A percentile compares a stretch with the other conserved stretches of the same genome.
These are phyloP conservation scores for Ailuropoda melanoleuca DNA, from an alignment of 2,113 vertebrate genomes.

Conservation along the genomic window DNA sequence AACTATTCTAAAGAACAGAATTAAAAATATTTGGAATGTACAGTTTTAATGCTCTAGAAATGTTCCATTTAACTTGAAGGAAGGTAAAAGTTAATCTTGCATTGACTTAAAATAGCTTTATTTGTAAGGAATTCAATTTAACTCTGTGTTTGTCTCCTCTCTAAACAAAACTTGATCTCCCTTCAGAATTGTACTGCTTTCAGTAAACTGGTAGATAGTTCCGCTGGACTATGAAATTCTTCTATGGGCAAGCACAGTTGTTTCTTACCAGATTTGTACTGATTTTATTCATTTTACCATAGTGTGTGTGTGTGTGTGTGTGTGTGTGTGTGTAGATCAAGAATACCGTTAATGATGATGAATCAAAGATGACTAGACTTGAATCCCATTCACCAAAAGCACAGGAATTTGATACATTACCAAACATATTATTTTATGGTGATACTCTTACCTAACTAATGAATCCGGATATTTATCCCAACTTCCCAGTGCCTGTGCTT, in stretches of 20 bases:
- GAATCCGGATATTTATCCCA: not conserved
- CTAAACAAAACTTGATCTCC: not conserved
- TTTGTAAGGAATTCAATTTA: conserved; percentile 22
- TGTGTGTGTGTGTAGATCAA: not conserved
- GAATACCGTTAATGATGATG: not conserved
- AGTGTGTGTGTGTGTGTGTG: no score
- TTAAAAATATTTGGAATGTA: not conserved
- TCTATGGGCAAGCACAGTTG: not conserved
- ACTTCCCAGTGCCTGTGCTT: not conserved
- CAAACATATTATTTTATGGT: not conserved
- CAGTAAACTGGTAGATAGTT: not conserved
- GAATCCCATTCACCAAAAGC: not conserved
- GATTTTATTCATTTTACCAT: not conserved
- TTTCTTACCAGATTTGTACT: not conserved
- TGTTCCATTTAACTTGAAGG: not conserved
- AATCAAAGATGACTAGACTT: not conserved
- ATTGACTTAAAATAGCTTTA: not conserved
- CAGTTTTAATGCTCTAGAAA: not conserved
- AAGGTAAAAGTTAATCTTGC: not conserved
- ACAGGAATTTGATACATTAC: not conserved
- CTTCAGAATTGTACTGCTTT: not conserved
- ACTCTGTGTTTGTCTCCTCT: not conserved
- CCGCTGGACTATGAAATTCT: not conserved
- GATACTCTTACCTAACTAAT: not conserved
- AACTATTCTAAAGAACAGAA: conserved; percentile 37